Evolutionary conservation across 1,140 invertebrate species (phyloP).

Genomic region (Hermetia illucens): DNA sequence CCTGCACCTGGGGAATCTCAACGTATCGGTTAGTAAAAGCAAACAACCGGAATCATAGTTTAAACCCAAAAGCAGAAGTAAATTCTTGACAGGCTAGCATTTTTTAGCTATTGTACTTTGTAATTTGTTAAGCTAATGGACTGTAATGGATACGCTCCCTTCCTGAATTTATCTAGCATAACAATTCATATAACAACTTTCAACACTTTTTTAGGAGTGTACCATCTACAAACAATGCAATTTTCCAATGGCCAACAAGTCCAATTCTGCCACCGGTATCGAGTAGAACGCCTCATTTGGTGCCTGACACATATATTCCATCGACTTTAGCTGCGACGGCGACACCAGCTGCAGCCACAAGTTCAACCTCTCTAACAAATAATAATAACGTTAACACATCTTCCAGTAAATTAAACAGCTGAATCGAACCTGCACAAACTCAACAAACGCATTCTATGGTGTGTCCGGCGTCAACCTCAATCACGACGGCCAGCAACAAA

Average conservation of each 20-base stretch:
- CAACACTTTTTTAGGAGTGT: conserved; percentile 38
- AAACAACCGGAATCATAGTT: no score
- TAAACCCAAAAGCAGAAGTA: no score
- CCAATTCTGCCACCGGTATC: conserved; percentile 54
- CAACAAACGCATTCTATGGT: conserved; percentile 26
- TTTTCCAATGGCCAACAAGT: conserved; percentile 60
- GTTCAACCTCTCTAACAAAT: no score
- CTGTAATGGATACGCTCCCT: no score
- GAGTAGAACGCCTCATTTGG: conserved; percentile 52
- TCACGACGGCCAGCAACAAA: conserved; percentile 10
- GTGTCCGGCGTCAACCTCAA: conserved; percentile 24
- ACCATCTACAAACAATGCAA: conserved; percentile 35
- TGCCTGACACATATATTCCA: conserved; percentile 47
- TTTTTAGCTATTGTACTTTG: no score
- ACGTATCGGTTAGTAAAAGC: no score
- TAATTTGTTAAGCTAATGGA: no score
- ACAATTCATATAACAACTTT: conserved; percentile 13
- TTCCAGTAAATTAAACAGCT: conserved; percentile 31
- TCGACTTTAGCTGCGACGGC: conserved; percentile 31
- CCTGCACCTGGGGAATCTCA: no score
- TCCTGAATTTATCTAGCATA: background rate
- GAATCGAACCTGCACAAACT: conserved; percentile 28
- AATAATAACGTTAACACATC: conserved; percentile 32
- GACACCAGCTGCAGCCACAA: conserved; percentile 16
- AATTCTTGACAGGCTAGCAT: no score